Percentiles rank a stretch among this genome's conserved stretches.
Evolutionary conservation across 1,140 invertebrate genomes (phyloP).

Genomic region (Teleogryllus occipitalis): DNA sequence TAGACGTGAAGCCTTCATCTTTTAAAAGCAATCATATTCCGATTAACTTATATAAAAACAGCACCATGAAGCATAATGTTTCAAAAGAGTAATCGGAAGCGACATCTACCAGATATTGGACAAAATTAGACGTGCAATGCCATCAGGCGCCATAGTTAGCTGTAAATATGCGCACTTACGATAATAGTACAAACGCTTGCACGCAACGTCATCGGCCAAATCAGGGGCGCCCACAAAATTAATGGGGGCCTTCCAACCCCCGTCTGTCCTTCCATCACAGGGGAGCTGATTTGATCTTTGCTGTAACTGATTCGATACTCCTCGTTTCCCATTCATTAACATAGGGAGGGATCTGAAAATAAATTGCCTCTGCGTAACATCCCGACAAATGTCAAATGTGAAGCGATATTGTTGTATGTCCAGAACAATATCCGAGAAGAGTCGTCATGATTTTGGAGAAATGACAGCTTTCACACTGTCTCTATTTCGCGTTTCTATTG

Average conservation of each 20-base stretch:
- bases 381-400: not conserved
- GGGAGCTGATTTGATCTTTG: not conserved
- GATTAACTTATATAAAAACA: too few species aligned
- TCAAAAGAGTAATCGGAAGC: too few species aligned
- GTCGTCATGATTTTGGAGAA: too few species aligned
- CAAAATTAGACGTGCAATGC: not conserved
- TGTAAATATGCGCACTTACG: not conserved
- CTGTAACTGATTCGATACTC: constrained; percentile 1
- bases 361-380: not conserved
- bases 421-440: not conserved
- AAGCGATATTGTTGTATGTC: not conserved
- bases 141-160: not conserved
- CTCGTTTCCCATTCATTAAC: not conserved
- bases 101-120: not conserved
- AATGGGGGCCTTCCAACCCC: not conserved
- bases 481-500: too few species aligned
- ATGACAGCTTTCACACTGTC: too few species aligned
- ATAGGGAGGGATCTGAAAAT: not conserved
- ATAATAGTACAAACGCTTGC: not conserved
- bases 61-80: too few species aligned
- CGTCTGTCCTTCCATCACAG: not conserved
- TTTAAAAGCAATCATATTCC: too few species aligned
- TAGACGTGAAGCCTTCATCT: too few species aligned
- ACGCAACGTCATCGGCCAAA: not conserved
- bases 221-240: not conserved